Base-by-base conservation (phyloP, 2,113 vertebrate genomes). In the Sinosuthora webbiana region DNA sequence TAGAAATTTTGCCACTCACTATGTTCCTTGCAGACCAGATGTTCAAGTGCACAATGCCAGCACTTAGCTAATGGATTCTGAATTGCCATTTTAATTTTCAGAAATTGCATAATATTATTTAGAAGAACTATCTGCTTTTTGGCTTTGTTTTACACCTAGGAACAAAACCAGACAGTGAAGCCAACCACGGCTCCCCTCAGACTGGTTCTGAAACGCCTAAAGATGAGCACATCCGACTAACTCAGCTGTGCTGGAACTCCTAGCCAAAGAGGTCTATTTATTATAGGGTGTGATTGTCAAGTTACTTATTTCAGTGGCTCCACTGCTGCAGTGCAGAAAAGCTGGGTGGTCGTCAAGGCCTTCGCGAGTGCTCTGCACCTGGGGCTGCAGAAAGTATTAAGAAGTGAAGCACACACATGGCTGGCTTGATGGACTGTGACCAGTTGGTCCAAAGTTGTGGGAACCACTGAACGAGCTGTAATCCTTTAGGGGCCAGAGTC, bases 371-470 rank as follows among this genome's bases (percentile, higher is more conserved):
- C 50, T 81, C 87, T 91, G 94, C 90, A 96, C 79, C 79, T 88
- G 90, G 71, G 47, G 71, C 92, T 92, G 92, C 47, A 94, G 79
- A 93, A 92, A 70, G 27, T 70, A 80, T 92, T 89, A 81, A 67
- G 67, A 80, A 50, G 39, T 17, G 63, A 90, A 90, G 45, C 13
- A 4, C 47, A 59, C 68, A 83, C 47, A 89, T 15, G 68, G 55
- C 21, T 92, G 60, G 39, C 60, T 89, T 89, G 90, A 94, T 90
- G 90, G 89, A 95, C 85, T 91, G 68, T 64, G 90, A 96, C 89
- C 92, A 90, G 75, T 95, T 90, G 89, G 89, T 93, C 92, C 65
- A 49, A 84, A 97, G 79, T 59, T 94, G 89, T 94, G 93, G 84
- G 83, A 96, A 96, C 65, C 89, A 93, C 79, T 3, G 10, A 93